These are phyloP conservation scores for Onychomys leucogaster DNA, from an alignment of 2,797 vertebrate species.

Conservation along the genomic window DNA sequence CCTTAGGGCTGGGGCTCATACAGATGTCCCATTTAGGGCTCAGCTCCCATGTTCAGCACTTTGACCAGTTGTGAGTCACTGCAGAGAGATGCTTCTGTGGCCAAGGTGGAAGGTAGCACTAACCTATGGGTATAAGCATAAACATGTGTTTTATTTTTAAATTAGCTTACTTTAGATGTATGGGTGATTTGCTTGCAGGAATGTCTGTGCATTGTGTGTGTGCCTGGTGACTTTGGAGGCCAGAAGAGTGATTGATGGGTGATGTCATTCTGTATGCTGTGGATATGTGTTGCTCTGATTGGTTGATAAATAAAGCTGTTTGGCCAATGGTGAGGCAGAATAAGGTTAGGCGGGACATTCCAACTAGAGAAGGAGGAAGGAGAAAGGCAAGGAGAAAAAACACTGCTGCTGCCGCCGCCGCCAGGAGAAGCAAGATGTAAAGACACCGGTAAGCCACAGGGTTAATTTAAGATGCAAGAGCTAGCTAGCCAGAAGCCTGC, in stretches of 20 bases:
- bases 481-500: no score
- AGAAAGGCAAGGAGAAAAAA: no score
- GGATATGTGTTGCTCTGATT: no score
- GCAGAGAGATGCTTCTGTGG: background rate
- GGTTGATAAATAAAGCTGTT: no score
- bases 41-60: background rate
- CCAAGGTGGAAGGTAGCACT: background rate
- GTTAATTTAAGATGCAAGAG: no score
- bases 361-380: no score
- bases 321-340: no score
- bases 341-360: no score
- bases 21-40: background rate
- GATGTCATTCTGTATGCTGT: no score
- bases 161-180: background rate
- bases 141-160: background rate
- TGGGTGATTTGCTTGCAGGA: background rate
- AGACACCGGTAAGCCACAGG: no score
- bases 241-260: background rate
- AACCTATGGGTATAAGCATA: background rate
- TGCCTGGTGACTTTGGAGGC: background rate
- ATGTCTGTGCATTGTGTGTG: background rate
- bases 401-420: no score
- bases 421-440: no score
- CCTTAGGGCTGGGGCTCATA: background rate
- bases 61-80: background rate